phyloP scores from a whole-genome alignment of 1,140 invertebrate species.

The Seison nebaliae region DNA sequence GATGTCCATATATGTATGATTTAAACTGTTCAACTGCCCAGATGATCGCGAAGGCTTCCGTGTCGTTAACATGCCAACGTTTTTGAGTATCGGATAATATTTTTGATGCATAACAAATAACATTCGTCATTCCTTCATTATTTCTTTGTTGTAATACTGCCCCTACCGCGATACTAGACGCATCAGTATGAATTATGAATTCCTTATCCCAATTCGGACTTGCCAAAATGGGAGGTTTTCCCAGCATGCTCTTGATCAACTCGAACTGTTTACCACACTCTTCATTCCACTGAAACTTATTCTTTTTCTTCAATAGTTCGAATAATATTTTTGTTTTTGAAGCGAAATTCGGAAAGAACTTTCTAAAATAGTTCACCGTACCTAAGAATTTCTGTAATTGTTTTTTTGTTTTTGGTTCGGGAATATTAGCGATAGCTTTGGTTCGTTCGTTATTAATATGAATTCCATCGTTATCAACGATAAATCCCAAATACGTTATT shows the following conservation, averaged over 20 bases:
- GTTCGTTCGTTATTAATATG: conserved; percentile 12
- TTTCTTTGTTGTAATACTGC: conserved; percentile 18
- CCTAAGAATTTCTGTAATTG: conserved; percentile 13
- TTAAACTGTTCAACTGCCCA: conserved; percentile 15
- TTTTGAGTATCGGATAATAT: conserved; percentile 13
- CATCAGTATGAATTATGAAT: conserved; percentile 16
- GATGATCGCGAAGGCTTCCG: conserved; percentile 17
- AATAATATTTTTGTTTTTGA: conserved; percentile 12
- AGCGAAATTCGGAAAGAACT: conserved; percentile 14
- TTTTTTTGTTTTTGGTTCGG: conserved; percentile 8
- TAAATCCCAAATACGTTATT: conserved; percentile 15
- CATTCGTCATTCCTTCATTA: conserved; percentile 14
- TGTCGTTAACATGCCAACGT: conserved; percentile 16
- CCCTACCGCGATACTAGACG: conserved; percentile 15
- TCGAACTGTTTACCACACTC: conserved; percentile 11
- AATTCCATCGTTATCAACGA: conserved; percentile 14
- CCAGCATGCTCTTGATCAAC: conserved; percentile 10
- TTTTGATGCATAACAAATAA: conserved; percentile 16
- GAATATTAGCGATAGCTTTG: conserved; percentile 12
- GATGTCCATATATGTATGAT: conserved; percentile 16
- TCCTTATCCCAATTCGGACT: conserved; percentile 1
- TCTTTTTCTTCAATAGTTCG: conserved; percentile 6
- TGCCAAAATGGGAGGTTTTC: conserved; percentile 11
- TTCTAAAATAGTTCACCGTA: conserved; percentile 14
- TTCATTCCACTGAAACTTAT: conserved; percentile 11